Base-by-base conservation (phyloP, 37 sponge, comb jelly and placozoan genomes). In the Mnemiopsis leidyi region DNA sequence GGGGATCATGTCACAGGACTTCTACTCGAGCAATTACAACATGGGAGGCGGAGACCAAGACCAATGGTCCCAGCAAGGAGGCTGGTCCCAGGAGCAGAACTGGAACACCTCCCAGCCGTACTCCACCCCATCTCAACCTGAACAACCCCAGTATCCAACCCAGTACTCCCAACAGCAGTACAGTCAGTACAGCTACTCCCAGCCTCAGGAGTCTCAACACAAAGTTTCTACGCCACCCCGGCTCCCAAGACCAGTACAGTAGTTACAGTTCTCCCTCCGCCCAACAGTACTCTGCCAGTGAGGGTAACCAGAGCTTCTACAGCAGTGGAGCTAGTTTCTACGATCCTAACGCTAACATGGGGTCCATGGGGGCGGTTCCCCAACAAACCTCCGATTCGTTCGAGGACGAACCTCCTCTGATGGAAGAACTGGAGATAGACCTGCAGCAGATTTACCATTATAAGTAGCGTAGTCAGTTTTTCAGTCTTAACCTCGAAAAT, bases 401-500 rank as follows among this genome's bases (percentile, higher is more conserved):
- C 93, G 97, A 95, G 29, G 97, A 96, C 30, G 97, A 96, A 38
- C 97, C 95, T 7, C 98, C 98, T 13, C 93, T 98, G 0, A 93
- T 98, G 38, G 95, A 95, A 90, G 98, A 98, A 83, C 94, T 98
- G 38, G 98, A 97, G 24, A 98, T 98, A 36, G 93, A 98, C 94
- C 96, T 97, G 73, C 83, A 93, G 13, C 94, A 96, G 32, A 97
- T 98, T 26, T 95, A 95, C 88, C 93, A 95, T n/a, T n/a, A n/a
- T n/a, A n/a, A n/a, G n/a, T n/a, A n/a, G n/a, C n/a, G n/a, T n/a
- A n/a, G n/a, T n/a, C n/a, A n/a, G n/a, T n/a, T n/a, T n/a, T n/a
- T n/a, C n/a, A n/a, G n/a, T n/a, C n/a, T n/a, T n/a, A n/a, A n/a
- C n/a, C n/a, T n/a, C n/a, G n/a, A n/a, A n/a, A n/a, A n/a, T n/a